Percentiles rank a stretch among this genome's conserved stretches.
Conservation (phyloP, 2,888 invertebrate species). For the Ditylenchus weischeri region DNA sequence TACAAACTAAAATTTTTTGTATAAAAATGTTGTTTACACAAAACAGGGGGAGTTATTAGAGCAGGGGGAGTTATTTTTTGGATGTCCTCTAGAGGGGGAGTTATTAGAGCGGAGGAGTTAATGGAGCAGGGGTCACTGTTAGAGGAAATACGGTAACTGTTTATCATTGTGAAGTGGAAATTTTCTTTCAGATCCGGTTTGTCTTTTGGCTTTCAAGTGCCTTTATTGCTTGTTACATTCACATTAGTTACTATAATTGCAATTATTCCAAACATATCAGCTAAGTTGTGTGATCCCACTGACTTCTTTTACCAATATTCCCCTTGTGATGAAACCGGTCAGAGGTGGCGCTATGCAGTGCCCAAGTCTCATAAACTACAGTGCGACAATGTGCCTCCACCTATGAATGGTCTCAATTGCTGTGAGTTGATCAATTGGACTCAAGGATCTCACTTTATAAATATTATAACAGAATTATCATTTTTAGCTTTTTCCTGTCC, state of each 20-base stretch:
- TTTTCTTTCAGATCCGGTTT: too few species aligned
- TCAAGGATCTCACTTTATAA: slow-evolving; percentile 1
- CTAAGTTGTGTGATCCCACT: slow-evolving; percentile 14
- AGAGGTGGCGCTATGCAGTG: slow-evolving; percentile 65
- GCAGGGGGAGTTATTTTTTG: too few species aligned
- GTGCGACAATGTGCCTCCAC: slow-evolving; percentile 61
- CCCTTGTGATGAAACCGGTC: slow-evolving; percentile 38
- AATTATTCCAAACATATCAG: slow-evolving; percentile 1
- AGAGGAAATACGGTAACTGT: too few species aligned
- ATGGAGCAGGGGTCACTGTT: too few species aligned
- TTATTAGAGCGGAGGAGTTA: too few species aligned
- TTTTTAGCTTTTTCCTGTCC: slow-evolving; percentile 62
- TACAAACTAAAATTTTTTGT: too few species aligned
- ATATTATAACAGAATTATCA: slow-evolving; percentile 4
- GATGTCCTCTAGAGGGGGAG: too few species aligned
- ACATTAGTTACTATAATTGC: too few species aligned
- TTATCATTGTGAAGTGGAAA: too few species aligned
- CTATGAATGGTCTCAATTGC: slow-evolving; percentile 64
- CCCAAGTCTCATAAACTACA: slow-evolving; percentile 60
- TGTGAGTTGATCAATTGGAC: slow-evolving; percentile 60
- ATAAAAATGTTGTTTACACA: too few species aligned
- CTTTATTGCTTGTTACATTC: not conserved
- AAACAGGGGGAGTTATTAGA: too few species aligned
- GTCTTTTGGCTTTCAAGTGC: not conserved
- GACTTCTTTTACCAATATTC: slow-evolving; percentile 43